Evolutionary conservation across 2,113 vertebrate genomes (phyloP).

Genomic region (Pan troglodytes): NHGRI_mPanTro3-v2.1_pri NC_072407.2:21627001-21627500

Average conservation of each 20-base stretch:
- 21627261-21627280: not conserved
- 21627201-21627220: not conserved
- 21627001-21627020: not conserved
- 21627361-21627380: not conserved
- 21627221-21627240: not conserved
- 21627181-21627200: not conserved
- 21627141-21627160: not conserved
- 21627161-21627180: not conserved
- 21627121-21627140: not conserved
- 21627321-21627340: not conserved
- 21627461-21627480: not conserved
- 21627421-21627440: not conserved
- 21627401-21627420: not conserved
- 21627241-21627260: not conserved
- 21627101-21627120: not conserved
- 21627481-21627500: not conserved
- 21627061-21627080: not conserved
- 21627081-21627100: not conserved
- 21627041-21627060: not conserved
- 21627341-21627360: not conserved
- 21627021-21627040: not conserved
- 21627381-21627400: not conserved
- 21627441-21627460: not conserved
- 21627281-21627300: not conserved
- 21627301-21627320: not conserved